phyloP scores from a whole-genome alignment of 2,888 invertebrate genomes.

The Drosophila mayaguana region DNA sequence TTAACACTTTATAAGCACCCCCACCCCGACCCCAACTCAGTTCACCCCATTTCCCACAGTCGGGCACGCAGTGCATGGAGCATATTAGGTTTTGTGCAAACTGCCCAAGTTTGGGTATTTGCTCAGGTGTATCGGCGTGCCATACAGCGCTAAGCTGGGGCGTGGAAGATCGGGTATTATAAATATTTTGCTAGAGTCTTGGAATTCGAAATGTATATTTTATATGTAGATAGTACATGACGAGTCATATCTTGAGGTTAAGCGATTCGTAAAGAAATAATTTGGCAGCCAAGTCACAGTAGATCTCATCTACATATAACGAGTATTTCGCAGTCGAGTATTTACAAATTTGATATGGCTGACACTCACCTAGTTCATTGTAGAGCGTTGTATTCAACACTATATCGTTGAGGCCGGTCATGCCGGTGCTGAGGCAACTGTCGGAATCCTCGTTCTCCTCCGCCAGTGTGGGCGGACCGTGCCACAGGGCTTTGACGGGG shows the following conservation, averaged over 20 bases:
- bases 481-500: constrained; percentile 85
- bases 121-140: not conserved
- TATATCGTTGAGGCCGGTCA: constrained; percentile 82
- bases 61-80: constrained; percentile 81
- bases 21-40: not conserved
- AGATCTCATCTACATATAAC: not conserved
- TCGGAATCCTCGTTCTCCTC: constrained; percentile 87
- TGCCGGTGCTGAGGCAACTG: constrained; percentile 70
- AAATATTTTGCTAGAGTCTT: too few species aligned
- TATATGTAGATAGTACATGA: too few species aligned
- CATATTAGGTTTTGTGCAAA: not conserved
- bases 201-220: not conserved
- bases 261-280: too few species aligned
- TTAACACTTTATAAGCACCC: constrained; percentile 4
- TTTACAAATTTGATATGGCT: not conserved
- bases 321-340: not conserved
- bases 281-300: not conserved
- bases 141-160: too few species aligned
- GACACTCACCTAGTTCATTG: constrained; percentile 84
- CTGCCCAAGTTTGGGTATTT: not conserved
- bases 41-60: not conserved
- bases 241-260: too few species aligned
- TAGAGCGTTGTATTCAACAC: constrained; percentile 84
- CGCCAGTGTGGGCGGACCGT: constrained; percentile 87
- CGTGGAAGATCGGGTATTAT: too few species aligned